A percentile compares a stretch with the other conserved stretches of the same genome.
These are phyloP conservation scores for Koerneria pararmatus DNA, from an alignment of 2,888 invertebrate species.

Conservation along the genomic window DNA sequence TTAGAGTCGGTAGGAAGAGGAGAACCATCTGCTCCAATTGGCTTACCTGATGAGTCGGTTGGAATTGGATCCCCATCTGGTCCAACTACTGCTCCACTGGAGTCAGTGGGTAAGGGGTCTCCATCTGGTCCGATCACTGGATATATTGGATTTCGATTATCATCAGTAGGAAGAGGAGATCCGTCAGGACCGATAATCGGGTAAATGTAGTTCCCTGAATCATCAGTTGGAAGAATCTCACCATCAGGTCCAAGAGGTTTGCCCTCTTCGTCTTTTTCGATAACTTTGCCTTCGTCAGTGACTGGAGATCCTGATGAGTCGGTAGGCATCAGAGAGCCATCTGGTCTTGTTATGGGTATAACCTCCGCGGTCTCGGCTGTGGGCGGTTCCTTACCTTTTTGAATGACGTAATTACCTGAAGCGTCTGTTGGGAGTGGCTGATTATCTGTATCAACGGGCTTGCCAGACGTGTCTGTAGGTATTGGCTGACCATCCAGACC, in stretches of 20 bases:
- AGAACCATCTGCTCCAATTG: conserved; percentile 28
- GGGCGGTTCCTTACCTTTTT: conserved; percentile 25
- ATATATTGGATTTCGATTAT: conserved; percentile 24
- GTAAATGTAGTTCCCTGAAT: conserved; percentile 27
- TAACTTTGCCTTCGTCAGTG: conserved; percentile 26
- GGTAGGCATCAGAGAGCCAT: conserved; percentile 30
- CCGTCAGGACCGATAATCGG: conserved; percentile 36
- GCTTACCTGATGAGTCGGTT: conserved; percentile 32
- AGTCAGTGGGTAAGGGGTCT: conserved; percentile 30
- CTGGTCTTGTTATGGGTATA: conserved; percentile 29
- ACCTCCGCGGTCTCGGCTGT: conserved; percentile 28
- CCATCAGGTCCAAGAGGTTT: conserved; percentile 26
- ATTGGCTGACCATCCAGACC: conserved; percentile 31
- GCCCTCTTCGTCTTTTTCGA: conserved; percentile 33
- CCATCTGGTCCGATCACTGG: conserved; percentile 33
- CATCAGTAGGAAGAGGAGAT: conserved; percentile 30
- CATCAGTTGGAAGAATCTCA: conserved; percentile 13
- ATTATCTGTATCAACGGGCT: conserved; percentile 28
- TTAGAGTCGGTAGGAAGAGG: conserved; percentile 28
- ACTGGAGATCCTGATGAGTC: conserved; percentile 25
- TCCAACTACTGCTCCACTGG: conserved; percentile 27
- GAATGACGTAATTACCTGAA: conserved; percentile 25
- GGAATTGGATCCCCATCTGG: conserved; percentile 35
- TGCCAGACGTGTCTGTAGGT: conserved; percentile 27
- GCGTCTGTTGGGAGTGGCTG: conserved; percentile 36